Percentiles rank a stretch among this genome's conserved stretches.
Evolutionary conservation across 2,888 invertebrate genomes (phyloP).

Genomic region (Pycnomerus fuliginosus): DNA sequence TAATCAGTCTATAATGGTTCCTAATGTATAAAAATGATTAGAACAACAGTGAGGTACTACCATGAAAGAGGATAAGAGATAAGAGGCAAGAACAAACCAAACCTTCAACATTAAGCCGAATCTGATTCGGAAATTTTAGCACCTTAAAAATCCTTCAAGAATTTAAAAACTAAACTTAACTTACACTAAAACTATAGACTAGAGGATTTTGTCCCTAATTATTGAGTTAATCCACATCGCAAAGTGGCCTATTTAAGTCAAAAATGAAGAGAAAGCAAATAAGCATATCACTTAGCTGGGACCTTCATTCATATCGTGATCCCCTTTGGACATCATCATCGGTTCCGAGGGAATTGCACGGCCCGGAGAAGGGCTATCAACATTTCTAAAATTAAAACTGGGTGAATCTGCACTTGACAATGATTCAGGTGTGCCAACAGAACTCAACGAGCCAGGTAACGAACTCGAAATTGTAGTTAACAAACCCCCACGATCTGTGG

Average conservation of each 20-base stretch:
- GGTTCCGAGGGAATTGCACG: constrained; percentile 47
- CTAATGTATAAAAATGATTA: constrained; percentile 28
- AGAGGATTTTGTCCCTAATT: constrained; percentile 6
- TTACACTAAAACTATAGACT: constrained; percentile 20
- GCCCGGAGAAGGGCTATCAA: constrained; percentile 59
- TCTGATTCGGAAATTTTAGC: constrained; percentile 19
- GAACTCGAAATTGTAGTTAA: constrained; percentile 49
- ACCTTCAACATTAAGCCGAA: constrained; percentile 3
- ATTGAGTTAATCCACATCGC: not conserved
- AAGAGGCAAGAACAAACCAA: constrained; percentile 13
- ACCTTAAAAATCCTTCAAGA: constrained; percentile 17
- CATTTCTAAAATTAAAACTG: constrained; percentile 56
- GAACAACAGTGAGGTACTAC: constrained; percentile 31
- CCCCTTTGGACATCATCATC: constrained; percentile 47
- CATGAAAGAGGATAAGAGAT: not conserved
- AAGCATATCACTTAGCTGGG: constrained; percentile 44
- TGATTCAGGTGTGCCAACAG: constrained; percentile 63
- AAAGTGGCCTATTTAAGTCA: not conserved
- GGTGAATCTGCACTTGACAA: constrained; percentile 63
- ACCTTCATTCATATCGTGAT: constrained; percentile 52
- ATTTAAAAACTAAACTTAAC: constrained; percentile 11
- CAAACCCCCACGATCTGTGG: constrained; percentile 23
- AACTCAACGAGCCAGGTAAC: constrained; percentile 58
- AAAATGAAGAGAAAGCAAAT: constrained; percentile 16
- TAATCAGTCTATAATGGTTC: constrained; percentile 31